Conservation (phyloP, 1,140 invertebrate genomes). For the Drosophila dunni region DNA sequence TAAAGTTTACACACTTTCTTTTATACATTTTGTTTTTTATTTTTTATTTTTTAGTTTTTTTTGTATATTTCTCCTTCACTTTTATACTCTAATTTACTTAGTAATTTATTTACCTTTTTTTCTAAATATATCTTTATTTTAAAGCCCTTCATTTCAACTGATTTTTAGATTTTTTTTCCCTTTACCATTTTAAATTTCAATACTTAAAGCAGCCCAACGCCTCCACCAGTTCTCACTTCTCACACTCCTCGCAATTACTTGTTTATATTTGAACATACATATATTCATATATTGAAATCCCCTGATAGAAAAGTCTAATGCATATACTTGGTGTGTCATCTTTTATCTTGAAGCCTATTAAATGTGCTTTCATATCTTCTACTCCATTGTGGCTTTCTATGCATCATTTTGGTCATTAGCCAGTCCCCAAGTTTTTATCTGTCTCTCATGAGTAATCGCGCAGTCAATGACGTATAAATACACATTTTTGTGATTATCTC, state of each 20-base stretch:
- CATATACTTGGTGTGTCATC: conserved; percentile 17
- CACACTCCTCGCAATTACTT: background rate
- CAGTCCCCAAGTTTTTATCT: conserved; percentile 34
- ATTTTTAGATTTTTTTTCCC: too few species aligned
- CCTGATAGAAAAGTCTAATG: conserved; percentile 5
- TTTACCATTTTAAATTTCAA: too few species aligned
- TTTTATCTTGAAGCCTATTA: conserved; percentile 32
- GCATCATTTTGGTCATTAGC: conserved; percentile 30
- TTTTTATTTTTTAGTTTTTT: too few species aligned
- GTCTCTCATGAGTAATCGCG: conserved; percentile 49
- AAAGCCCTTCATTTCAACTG: too few species aligned
- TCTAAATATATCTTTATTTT: too few species aligned
- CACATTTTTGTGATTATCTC: conserved; percentile 43
- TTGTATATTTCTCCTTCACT: too few species aligned
- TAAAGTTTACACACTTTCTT: too few species aligned
- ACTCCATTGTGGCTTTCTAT: background rate
- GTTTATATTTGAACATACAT: background rate
- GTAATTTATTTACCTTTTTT: too few species aligned
- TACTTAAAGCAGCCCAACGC: too few species aligned
- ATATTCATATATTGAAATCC: background rate
- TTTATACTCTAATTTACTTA: too few species aligned
- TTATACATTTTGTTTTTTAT: too few species aligned
- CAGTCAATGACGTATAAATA: conserved; percentile 38
- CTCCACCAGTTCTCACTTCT: too few species aligned
- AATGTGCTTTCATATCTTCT: background rate